Evolutionary conservation across 2,113 vertebrate genomes (phyloP).

Genomic region (Thamnophis sirtalis): DNA sequence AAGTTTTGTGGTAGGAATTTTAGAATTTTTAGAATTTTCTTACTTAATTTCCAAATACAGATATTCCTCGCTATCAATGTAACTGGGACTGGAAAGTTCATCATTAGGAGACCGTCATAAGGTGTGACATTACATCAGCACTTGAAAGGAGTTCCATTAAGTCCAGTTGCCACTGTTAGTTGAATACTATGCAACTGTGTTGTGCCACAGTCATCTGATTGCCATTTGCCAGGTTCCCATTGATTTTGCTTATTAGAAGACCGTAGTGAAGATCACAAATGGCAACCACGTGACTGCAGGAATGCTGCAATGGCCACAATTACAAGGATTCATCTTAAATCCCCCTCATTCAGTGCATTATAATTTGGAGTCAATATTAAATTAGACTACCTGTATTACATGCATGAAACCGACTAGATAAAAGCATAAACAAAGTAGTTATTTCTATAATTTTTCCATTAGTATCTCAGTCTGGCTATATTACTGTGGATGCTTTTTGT

Average conservation of each 20-base stretch:
- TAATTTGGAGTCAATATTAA: not conserved
- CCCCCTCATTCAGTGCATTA: not conserved
- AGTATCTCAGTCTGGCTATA: not conserved
- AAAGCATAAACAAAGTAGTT: not conserved
- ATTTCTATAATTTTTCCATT: not conserved
- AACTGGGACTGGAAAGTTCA: not conserved
- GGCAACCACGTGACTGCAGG: not conserved
- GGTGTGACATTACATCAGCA: not conserved
- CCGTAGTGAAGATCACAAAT: not conserved
- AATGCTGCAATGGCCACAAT: not conserved
- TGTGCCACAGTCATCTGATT: not conserved
- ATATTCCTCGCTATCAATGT: not conserved
- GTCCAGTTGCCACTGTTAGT: not conserved
- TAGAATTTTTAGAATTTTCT: not conserved
- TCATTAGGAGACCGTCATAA: not conserved
- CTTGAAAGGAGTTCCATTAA: not conserved
- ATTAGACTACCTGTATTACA: not conserved
- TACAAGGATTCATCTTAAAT: not conserved
- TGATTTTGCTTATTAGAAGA: not conserved
- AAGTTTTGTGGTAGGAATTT: not conserved
- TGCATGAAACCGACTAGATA: not conserved
- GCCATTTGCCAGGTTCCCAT: not conserved
- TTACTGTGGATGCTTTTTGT: not conserved
- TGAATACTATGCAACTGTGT: not conserved
- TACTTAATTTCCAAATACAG: not conserved